Percentiles rank a stretch among this genome's conserved stretches.
These are phyloP conservation scores for Anthoptus insignis DNA, from an alignment of 2,888 invertebrate species.

Conservation along the genomic window DNA sequence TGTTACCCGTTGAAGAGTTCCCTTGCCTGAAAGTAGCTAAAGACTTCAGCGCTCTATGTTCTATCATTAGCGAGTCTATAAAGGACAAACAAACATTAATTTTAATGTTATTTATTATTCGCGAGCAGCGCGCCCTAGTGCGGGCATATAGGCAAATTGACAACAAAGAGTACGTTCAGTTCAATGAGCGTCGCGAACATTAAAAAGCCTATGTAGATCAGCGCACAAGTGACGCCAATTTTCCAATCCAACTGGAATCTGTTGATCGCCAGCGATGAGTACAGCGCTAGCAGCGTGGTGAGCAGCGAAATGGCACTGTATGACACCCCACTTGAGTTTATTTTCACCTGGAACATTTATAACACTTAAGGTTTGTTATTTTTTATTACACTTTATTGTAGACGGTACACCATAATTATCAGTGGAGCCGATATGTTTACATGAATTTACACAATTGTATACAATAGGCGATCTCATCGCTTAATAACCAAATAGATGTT, in stretches of 20 bases:
- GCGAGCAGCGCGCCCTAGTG: conserved; percentile 60
- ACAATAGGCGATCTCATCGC: too few relatives aligned
- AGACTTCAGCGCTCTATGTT: too few relatives aligned
- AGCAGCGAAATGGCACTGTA: conserved; percentile 93
- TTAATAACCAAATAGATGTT: too few relatives aligned
- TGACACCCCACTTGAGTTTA: conserved; percentile 92
- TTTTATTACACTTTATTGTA: background rate
- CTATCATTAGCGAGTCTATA: too few relatives aligned
- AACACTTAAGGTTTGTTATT: too few relatives aligned
- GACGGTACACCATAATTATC: too few relatives aligned
- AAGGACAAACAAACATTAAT: too few relatives aligned
- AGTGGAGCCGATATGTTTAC: too few relatives aligned
- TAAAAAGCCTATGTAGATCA: conserved; percentile 90
- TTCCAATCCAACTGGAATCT: conserved; percentile 91
- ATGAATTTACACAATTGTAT: too few relatives aligned
- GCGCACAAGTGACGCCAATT: conserved; percentile 89
- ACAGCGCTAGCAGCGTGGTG: conserved; percentile 90
- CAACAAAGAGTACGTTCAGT: conserved; percentile 91
- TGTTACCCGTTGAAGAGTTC: too few relatives aligned
- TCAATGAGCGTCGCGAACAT: conserved; percentile 91
- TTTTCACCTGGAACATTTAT: conserved; percentile 79
- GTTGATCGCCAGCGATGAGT: conserved; percentile 88
- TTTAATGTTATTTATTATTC: too few relatives aligned
- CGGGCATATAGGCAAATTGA: conserved; percentile 91
- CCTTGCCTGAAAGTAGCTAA: too few relatives aligned